These are phyloP conservation scores for Labeo rohita DNA, from an alignment of 2,113 vertebrate genomes.

Conservation along the genomic window DNA sequence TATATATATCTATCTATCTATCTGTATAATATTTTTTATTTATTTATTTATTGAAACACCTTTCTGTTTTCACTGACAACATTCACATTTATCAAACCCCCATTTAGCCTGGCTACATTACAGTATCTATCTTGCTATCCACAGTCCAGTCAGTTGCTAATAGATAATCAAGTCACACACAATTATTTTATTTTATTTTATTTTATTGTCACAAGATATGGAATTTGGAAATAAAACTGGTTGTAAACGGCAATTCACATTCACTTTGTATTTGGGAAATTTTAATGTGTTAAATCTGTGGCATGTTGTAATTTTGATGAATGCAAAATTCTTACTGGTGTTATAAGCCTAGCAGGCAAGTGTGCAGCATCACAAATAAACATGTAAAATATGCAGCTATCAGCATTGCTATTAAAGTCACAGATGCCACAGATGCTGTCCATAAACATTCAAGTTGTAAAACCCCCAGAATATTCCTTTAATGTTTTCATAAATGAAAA, in stretches of 20 bases:
- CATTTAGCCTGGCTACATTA: neutral
- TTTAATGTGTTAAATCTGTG: neutral
- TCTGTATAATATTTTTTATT: no score
- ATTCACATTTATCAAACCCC: neutral
- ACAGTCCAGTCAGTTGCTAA: neutral
- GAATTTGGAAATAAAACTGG: neutral
- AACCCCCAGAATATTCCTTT: neutral
- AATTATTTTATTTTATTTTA: neutral
- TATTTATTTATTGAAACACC: no score
- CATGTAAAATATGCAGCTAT: conserved; percentile 4
- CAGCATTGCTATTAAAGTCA: conserved; percentile 5
- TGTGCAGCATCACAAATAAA: conserved; percentile 14
- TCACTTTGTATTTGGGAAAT: neutral
- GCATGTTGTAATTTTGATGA: neutral
- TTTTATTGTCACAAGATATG: neutral
- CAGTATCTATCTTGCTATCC: neutral
- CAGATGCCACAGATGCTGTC: conserved; percentile 8
- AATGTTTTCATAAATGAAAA: conserved; percentile 24
- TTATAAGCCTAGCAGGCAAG: neutral
- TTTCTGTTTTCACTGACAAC: neutral
- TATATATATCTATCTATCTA: no score
- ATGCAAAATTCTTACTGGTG: neutral
- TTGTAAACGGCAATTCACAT: neutral
- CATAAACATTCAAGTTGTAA: conserved; percentile 21
- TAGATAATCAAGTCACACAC: neutral